Percentiles rank a stretch among this genome's conserved stretches.
These are phyloP conservation scores for Molossus molossus DNA, from an alignment of 2,797 vertebrate species.

Conservation along the genomic window DNA sequence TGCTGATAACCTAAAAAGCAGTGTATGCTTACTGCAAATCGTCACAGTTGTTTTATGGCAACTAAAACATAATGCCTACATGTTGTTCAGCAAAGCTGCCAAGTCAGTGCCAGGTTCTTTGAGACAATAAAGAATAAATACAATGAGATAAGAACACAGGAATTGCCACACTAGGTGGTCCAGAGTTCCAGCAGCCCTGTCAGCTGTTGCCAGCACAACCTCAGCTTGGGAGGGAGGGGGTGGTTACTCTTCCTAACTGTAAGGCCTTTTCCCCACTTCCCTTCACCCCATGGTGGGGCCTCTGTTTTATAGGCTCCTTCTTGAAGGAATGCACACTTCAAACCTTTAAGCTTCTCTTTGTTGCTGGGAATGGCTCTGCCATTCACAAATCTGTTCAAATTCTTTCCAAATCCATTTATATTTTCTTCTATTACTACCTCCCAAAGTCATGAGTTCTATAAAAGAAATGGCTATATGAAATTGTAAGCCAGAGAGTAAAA, in stretches of 20 bases:
- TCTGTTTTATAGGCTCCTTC: background rate
- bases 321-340: background rate
- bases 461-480: slow-evolving; percentile 10
- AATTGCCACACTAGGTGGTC: background rate
- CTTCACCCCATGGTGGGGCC: background rate
- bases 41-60: background rate
- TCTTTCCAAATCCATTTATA: background rate
- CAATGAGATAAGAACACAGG: background rate
- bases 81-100: background rate
- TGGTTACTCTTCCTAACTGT: background rate
- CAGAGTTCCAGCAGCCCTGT: background rate
- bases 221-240: background rate
- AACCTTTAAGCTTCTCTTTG: background rate
- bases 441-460: background rate
- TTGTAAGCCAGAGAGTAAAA: background rate
- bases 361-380: background rate
- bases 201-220: background rate
- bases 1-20: background rate
- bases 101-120: slow-evolving; percentile 15
- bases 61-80: slow-evolving; percentile 20
- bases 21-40: background rate
- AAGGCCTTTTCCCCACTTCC: background rate
- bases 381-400: background rate
- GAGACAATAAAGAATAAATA: slow-evolving; percentile 41
- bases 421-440: background rate